Base-by-base conservation (phyloP, 2,888 invertebrate genomes). In the Teinopalpus imperialis region DNA sequence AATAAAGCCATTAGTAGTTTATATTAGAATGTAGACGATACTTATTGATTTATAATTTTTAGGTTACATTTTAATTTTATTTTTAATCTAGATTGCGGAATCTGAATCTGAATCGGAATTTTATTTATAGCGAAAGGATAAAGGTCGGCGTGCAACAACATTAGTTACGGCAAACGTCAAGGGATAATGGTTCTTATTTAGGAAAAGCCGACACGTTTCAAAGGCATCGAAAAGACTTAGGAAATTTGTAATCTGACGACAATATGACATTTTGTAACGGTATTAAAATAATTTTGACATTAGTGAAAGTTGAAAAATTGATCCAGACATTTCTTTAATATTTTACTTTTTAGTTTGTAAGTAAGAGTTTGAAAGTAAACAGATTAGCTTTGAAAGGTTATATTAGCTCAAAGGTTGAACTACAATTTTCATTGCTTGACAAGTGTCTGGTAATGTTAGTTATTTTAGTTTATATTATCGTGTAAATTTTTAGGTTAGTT, bases 51-150 rank as follows among this genome's bases (percentile, higher is more conserved):
- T n/a, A n/a, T n/a, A n/a, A n/a, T n/a, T n/a, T n/a, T n/a, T n/a
- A n/a, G n/a, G n/a, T n/a, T n/a, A n/a, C n/a, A n/a, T n/a, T 78
- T 73, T 72, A 75, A 77, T 81, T 79, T 75, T n/a, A 60, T 57
- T 66, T 70, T 69, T 69, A 66, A 74, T 74, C 69, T 69, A 68
- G 73, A 79, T 72, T 69, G 66, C 70, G 69, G 66, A 69, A 74
- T 74, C 74, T 60, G 69, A 77, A n/a, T n/a, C n/a, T n/a, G n/a
- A n/a, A n/a, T n/a, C n/a, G n/a, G n/a, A n/a, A n/a, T 81, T 57
- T 60, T 81, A 82, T 81, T 77, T 82, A 82, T 78, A 73, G 66
- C 56, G 52, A 42, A 52, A 72, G 66, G 69, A 71, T 67, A 71
- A 62, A 69, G 75, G 74, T 72, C 66, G 66, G 52, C 54, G 56